These are phyloP conservation scores for Lithophane ornitopus DNA, from an alignment of 2,888 invertebrate genomes.

Conservation along the genomic window DNA sequence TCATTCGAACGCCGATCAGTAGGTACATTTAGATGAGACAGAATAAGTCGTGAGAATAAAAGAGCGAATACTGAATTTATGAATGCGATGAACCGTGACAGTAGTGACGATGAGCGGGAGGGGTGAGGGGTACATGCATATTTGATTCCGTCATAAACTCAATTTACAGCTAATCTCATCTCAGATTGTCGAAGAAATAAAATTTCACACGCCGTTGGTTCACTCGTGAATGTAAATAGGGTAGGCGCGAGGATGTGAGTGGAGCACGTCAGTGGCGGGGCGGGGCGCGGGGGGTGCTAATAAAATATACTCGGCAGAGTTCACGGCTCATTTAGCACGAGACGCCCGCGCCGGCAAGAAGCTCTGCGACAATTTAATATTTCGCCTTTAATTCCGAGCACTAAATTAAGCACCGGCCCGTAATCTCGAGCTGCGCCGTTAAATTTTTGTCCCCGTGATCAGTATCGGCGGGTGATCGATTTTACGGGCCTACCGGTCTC, in stretches of 20 bases:
- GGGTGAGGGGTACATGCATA: conserved; percentile 80
- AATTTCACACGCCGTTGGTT: conserved; percentile 88
- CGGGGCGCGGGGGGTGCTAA: conserved; percentile 70
- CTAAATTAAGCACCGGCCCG: conserved; percentile 82
- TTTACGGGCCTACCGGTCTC: conserved; percentile 87
- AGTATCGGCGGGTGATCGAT: conserved; percentile 87
- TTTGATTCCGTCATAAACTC: conserved; percentile 89
- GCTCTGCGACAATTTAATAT: conserved; percentile 81
- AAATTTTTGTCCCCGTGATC: conserved; percentile 88
- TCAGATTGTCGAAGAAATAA: conserved; percentile 90
- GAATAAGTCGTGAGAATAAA: conserved; percentile 79
- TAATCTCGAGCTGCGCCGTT: conserved; percentile 81
- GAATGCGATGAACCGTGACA: conserved; percentile 82
- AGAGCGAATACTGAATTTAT: conserved; percentile 80
- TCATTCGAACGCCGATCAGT: conserved; percentile 76
- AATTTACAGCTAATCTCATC: conserved; percentile 90
- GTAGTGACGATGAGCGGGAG: conserved; percentile 67
- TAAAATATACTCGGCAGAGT: conserved; percentile 82
- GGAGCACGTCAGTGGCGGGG: conserved; percentile 61
- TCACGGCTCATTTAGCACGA: conserved; percentile 84
- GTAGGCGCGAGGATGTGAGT: conserved; percentile 69
- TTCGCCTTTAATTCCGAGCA: conserved; percentile 78
- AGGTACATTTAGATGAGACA: conserved; percentile 78
- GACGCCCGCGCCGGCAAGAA: conserved; percentile 72
- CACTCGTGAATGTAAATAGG: conserved; percentile 86